These are phyloP conservation scores for Phylloscopus whistleri DNA, from an alignment of 2,113 vertebrate genomes.

Conservation along the genomic window DNA sequence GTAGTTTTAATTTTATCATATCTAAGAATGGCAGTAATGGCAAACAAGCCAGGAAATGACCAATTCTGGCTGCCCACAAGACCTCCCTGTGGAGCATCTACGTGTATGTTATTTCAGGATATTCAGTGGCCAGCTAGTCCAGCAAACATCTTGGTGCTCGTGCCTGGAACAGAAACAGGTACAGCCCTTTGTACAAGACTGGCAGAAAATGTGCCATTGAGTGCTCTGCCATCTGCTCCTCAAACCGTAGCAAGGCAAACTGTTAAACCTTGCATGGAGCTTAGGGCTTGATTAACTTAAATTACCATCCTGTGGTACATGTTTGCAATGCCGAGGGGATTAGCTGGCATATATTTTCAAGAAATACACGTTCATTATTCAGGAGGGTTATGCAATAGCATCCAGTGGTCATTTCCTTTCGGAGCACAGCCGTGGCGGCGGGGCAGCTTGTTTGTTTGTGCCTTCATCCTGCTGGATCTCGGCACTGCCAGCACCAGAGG, in stretches of 20 bases:
- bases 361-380: slow-evolving; percentile 9
- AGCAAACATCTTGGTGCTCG: fast-evolving
- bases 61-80: not conserved
- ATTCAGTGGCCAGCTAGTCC: not conserved
- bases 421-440: not conserved
- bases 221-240: not conserved
- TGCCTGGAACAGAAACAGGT: not conserved
- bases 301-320: slow-evolving; percentile 8
- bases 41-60: not conserved
- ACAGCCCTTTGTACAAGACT: not conserved
- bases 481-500: not conserved
- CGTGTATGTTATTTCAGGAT: not conserved
- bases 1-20: not conserved
- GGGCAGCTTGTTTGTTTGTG: not conserved
- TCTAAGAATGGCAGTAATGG: not conserved
- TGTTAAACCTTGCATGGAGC: not conserved
- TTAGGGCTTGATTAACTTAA: slow-evolving; percentile 2
- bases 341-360: slow-evolving; percentile 36
- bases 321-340: not conserved
- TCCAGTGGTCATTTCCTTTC: slow-evolving; percentile 44
- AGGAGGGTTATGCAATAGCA: slow-evolving; percentile 11
- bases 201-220: not conserved
- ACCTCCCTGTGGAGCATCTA: not conserved
- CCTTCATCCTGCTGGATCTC: not conserved
- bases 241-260: not conserved